A percentile compares a stretch with the other conserved stretches of the same genome.
phyloP scores from a whole-genome alignment of 30 jellyfish, hydroid and myxozoan genomes.

The Cassiopea andromeda region DNA sequence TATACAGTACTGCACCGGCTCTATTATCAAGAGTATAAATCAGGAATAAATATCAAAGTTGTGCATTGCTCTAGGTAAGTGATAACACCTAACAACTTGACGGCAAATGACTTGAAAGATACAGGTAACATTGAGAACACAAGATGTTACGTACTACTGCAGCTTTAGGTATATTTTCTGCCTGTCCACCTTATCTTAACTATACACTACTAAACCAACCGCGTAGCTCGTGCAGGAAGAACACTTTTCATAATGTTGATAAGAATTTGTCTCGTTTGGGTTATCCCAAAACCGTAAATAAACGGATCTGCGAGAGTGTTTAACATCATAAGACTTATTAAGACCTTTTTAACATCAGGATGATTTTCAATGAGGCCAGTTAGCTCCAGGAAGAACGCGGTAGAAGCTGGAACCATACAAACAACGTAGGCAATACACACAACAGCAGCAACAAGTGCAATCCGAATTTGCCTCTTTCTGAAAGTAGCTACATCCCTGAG shows the following conservation, averaged over 20 bases:
- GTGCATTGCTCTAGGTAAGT: no score
- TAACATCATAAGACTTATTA: not conserved
- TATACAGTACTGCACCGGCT: no score
- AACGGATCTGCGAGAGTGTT: not conserved
- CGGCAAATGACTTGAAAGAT: no score
- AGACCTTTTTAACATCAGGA: not conserved
- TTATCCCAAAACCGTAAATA: not conserved
- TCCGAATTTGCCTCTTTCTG: not conserved
- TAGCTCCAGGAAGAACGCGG: not conserved
- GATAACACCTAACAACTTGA: no score
- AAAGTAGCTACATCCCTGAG: not conserved
- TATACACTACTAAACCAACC: no score
- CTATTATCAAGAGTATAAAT: no score
- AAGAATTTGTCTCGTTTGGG: not conserved
- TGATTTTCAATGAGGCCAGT: not conserved
- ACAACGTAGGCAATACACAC: not conserved
- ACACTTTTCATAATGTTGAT: not conserved
- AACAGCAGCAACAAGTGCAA: not conserved
- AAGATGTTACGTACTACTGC: no score
- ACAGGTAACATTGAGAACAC: no score
- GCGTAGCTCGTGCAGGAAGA: not conserved
- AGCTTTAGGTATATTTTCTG: no score
- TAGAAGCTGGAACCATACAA: not conserved
- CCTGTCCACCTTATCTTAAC: no score
- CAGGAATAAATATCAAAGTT: no score